Percentiles rank a stretch among this genome's conserved stretches.
phyloP scores from a whole-genome alignment of 1,140 invertebrate species.

The Drosophila pachea region DNA sequence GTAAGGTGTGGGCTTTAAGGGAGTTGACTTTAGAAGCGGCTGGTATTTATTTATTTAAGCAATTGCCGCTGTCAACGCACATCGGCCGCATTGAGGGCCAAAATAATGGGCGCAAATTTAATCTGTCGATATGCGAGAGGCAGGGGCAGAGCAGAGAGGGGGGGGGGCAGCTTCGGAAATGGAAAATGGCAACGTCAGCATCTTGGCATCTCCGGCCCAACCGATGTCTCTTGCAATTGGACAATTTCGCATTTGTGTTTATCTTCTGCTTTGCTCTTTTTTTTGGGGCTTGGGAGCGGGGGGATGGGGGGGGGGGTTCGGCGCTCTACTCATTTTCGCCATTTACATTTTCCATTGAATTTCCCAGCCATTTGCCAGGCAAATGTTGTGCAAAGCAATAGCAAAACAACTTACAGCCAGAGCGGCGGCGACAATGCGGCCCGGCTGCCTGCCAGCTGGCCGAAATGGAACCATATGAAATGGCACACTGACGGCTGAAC shows the following conservation, averaged over 20 bases:
- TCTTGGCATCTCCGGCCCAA: constrained; percentile 35
- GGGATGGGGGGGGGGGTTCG: too few species aligned
- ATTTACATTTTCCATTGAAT: constrained; percentile 63
- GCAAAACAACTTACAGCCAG: constrained; percentile 30
- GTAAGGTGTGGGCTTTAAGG: background rate
- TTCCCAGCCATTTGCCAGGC: constrained; percentile 27
- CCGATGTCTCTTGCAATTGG: constrained; percentile 50
- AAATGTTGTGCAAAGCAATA: constrained; percentile 67
- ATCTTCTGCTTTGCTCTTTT: constrained; percentile 48
- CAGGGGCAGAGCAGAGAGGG: background rate
- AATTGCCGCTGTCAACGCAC: constrained; percentile 69
- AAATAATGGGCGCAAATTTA: constrained; percentile 33
- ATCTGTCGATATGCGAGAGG: constrained; percentile 22
- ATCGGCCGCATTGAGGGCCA: constrained; percentile 32
- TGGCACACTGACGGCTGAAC: constrained; percentile 6
- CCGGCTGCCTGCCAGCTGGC: background rate
- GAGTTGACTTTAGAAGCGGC: constrained; percentile 12
- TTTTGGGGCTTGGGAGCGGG: too few species aligned
- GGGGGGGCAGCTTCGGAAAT: constrained; percentile 51
- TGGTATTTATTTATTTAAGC: constrained; percentile 69
- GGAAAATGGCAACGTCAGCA: constrained; percentile 32
- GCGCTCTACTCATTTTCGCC: constrained; percentile 62
- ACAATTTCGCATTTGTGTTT: constrained; percentile 70
- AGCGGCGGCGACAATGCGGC: too few species aligned
- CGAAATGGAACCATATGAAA: constrained; percentile 15